These are phyloP conservation scores for Onychostruthus taczanowskii DNA, from an alignment of 2,113 vertebrate genomes.

Conservation along the genomic window DNA sequence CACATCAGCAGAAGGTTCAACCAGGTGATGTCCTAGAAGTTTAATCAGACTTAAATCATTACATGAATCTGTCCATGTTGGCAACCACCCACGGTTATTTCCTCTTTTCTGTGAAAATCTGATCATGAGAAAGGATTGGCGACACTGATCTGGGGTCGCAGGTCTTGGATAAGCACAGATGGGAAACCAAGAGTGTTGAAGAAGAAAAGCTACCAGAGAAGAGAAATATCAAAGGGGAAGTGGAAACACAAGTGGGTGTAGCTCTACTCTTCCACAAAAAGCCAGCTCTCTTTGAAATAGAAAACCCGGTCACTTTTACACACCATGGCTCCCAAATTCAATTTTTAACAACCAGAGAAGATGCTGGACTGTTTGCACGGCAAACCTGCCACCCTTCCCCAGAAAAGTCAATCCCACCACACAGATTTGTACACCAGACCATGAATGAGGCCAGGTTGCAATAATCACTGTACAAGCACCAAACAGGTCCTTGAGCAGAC, in stretches of 20 bases:
- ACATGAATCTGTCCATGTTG: neutral
- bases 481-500: neutral
- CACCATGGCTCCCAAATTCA: neutral
- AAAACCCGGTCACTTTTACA: neutral
- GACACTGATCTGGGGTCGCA: neutral
- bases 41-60: neutral
- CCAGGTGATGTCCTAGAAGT: neutral
- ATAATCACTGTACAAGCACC: neutral
- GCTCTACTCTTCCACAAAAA: neutral
- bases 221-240: fast-evolving
- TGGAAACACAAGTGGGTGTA: neutral
- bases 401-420: neutral
- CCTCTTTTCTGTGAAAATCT: neutral
- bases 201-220: neutral
- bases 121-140: neutral
- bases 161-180: neutral
- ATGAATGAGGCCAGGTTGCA: neutral
- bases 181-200: neutral
- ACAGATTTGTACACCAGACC: neutral
- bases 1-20: neutral
- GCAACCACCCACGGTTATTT: neutral
- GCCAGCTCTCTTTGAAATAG: neutral
- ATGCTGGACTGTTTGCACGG: neutral
- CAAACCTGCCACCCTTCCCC: neutral
- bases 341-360: fast-evolving